Base-by-base conservation (phyloP, 1,140 invertebrate genomes). In the Meloidogyne chitwoodi region DNA sequence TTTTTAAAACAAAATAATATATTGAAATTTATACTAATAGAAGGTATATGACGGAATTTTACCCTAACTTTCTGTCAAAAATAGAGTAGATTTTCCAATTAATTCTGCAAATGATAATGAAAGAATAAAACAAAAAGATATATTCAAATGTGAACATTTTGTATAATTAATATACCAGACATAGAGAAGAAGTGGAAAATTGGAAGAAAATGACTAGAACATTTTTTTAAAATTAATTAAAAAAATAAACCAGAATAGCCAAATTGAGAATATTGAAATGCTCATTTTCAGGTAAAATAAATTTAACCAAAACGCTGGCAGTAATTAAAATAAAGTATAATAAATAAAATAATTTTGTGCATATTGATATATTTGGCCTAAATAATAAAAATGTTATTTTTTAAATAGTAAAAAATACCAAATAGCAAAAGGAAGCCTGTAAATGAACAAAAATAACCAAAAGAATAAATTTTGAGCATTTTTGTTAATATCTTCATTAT, bases 121-220 rank as follows among this genome's bases (percentile, higher is more conserved):
- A 11, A 69, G n/a, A 34, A 76, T 48, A 38, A 74, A 74, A 63
- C 75, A 44, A 38, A 26, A 44, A 19, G 75, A 76, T 12, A 70
- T 29, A 24, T 26, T n/a, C n/a, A 76, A n/a, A 24, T 41, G 19
- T 61, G 69, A 41, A 0, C 26, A 71, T 34, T 62, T 48, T n/a
- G 69, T 22, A 41, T 31, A 41, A 24, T 48, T 61, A 31, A 48
- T 61, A 24, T 71, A 62, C 69, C 69, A 71, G 24, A 56, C 69
- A 56, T 71, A 71, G 2, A 71, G 44, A 22, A 71, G 34, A 29
- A 71, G 41, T 29, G 69, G 69, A 71, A 71, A 61, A 29, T 62
- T 71, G 31, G 44, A 48, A 24, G 69, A 24, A 29, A 48, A 68
- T 29, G 44, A 71, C 31, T 62, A 2, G 8, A 29, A 69, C 22